Percentiles rank a stretch among this genome's conserved stretches.
Conservation (phyloP, 2,797 vertebrate genomes). For the Squalus acanthias region DNA sequence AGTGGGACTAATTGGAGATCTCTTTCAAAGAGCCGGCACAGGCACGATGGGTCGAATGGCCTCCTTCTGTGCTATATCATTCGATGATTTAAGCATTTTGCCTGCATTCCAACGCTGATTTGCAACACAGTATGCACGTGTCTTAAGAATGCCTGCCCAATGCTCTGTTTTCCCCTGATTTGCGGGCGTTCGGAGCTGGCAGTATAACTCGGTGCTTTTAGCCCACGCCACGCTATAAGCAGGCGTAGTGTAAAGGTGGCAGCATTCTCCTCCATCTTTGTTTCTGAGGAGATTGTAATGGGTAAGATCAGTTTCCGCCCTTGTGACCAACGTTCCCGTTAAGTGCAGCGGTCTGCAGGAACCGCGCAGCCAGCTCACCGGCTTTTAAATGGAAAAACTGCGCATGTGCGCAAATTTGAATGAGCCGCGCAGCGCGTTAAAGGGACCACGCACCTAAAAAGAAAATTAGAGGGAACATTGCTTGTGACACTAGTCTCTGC, state of each 20-base stretch:
- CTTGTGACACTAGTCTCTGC: background rate
- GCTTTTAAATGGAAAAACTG: no score
- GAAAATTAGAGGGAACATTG: no score
- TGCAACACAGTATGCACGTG: background rate
- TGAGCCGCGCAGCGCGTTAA: no score
- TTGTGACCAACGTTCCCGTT: no score
- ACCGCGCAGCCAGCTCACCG: no score
- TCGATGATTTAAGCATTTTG: background rate
- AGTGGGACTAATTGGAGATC: no score
- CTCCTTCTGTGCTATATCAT: background rate
- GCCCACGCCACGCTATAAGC: background rate
- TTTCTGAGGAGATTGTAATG: background rate
- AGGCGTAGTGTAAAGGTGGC: background rate
- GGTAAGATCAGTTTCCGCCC: background rate
- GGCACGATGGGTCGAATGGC: background rate
- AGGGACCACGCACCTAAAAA: no score
- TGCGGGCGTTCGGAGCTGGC: background rate
- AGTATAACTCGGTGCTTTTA: background rate
- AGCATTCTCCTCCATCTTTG: background rate
- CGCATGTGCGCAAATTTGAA: no score
- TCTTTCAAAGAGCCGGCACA: no score
- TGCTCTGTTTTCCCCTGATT: background rate
- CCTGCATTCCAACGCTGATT: background rate
- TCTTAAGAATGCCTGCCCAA: background rate
- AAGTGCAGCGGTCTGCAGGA: no score